Evolutionary conservation across 2,888 invertebrate species (phyloP).

Genomic region (Pollenia labialis): DNA sequence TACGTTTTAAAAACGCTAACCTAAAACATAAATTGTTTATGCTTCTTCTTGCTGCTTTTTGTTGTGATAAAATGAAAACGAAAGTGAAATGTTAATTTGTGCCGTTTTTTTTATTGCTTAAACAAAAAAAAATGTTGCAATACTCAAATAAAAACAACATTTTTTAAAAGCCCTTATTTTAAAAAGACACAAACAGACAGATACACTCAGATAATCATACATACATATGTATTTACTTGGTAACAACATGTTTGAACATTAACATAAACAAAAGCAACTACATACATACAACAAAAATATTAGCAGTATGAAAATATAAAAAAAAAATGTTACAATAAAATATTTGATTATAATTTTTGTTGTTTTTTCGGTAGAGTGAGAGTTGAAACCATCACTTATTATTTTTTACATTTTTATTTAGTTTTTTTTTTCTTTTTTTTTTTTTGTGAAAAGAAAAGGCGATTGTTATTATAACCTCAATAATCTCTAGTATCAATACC

Average conservation of each 20-base stretch:
- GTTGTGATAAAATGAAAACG: slow-evolving; percentile 67
- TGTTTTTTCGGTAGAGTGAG: slow-evolving; percentile 66
- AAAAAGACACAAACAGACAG: slow-evolving; percentile 1
- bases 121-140: slow-evolving; percentile 62
- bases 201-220: not conserved
- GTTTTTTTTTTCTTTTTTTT: not conserved
- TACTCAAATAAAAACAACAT: slow-evolving; percentile 40
- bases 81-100: slow-evolving; percentile 73
- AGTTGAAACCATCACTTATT: slow-evolving; percentile 69
- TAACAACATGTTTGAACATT: slow-evolving; percentile 32
- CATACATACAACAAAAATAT: slow-evolving; percentile 18
- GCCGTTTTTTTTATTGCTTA: slow-evolving; percentile 38
- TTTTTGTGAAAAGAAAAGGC: slow-evolving; percentile 59
- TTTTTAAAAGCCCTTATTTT: slow-evolving; percentile 58
- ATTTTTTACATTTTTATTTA: no score
- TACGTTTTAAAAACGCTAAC: slow-evolving; percentile 3
- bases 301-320: not conserved
- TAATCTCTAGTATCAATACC: slow-evolving; percentile 56
- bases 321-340: slow-evolving; percentile 28
- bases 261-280: slow-evolving; percentile 17
- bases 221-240: not conserved
- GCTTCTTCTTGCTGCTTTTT: slow-evolving; percentile 35
- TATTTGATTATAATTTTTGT: slow-evolving; percentile 31
- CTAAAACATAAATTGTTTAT: slow-evolving; percentile 36
- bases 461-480: slow-evolving; percentile 72